Evolutionary conservation across 2,888 invertebrate species (phyloP), one percentile per base, ranked within the genome.

Genomic region (Geophilus truncorum): DNA sequence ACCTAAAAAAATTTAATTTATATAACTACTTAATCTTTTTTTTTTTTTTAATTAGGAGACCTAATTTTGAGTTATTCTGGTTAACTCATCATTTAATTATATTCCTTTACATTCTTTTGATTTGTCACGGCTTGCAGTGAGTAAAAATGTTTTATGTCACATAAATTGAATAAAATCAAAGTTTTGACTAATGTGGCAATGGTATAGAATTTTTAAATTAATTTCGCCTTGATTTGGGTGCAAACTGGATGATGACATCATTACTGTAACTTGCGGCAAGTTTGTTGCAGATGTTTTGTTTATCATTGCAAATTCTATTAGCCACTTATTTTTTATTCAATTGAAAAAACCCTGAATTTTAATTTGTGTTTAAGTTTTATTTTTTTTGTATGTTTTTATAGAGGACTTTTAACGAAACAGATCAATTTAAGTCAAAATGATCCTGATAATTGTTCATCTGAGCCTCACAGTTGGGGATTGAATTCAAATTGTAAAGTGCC

Each of bases 61-160:
- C 45, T 10, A 36, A 78, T 45, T 78, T 45, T 21, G 78, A 78
- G 15, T 7, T 78, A 45, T 78, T 78, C 23, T 78, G 78, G 78
- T 45, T 36, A 10, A 45, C 78, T 23, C 78, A 78, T 25, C 78
- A 78, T 23, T 45, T 78, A 25, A 36, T 78, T 28, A 51, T 15
- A 18, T 3, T 78, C 10, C 51, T 78, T 45, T 78, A 45, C 28
- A 36, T 78, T 45, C 10, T 78, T 9, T 4, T 78, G 78, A 10
- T 36, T 23, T 28, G 40, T 40, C 78, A 78, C 23, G 78, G 78
- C 34, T 10, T 45, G 21, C 78, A 78, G 78, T 78, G 7, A 45
- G 45, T 10, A 32, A 1, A 32, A n/a, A n/a, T n/a, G n/a, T n/a
- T n/a, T n/a, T n/a, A n/a, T n/a, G n/a, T n/a, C n/a, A n/a, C n/a